Conservation (phyloP, 1,140 invertebrate genomes). For the Agrypnia vestita region DNA sequence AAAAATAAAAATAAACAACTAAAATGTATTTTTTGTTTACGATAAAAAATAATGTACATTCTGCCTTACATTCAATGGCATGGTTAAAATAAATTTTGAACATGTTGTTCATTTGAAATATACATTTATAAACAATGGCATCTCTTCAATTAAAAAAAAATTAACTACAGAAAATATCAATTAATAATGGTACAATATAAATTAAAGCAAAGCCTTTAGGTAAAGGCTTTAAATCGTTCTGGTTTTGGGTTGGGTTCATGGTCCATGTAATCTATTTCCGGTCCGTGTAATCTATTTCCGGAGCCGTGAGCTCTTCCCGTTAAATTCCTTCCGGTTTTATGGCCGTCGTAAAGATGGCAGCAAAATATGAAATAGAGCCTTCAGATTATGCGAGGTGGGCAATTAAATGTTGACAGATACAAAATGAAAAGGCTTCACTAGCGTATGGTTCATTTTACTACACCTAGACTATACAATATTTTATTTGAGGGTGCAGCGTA, state of each 20-base stretch:
- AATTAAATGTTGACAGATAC: conserved; percentile 6
- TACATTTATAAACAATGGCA: too few species aligned
- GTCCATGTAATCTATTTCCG: conserved; percentile 33
- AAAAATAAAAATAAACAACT: too few species aligned
- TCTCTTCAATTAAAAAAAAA: too few species aligned
- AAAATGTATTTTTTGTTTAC: too few species aligned
- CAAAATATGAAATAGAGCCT: conserved; percentile 23
- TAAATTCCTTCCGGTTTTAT: conserved; percentile 28
- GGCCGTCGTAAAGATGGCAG: conserved; percentile 21
- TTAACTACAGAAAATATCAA: too few species aligned
- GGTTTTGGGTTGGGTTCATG: conserved; percentile 1
- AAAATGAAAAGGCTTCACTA: neutral
- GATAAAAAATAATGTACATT: too few species aligned
- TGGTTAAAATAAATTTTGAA: too few species aligned
- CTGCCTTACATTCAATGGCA: too few species aligned
- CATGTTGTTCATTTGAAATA: too few species aligned
- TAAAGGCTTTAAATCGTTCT: neutral
- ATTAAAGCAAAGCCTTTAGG: conserved; percentile 11
- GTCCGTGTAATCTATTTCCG: conserved; percentile 28
- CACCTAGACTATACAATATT: too few species aligned
- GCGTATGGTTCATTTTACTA: too few species aligned
- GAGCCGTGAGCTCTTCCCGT: conserved; percentile 27
- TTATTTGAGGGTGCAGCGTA: too few species aligned
- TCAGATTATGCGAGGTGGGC: neutral
- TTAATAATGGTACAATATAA: neutral